A percentile compares a stretch with the other conserved stretches of the same genome.
Evolutionary conservation across 1,140 invertebrate genomes (phyloP).

Genomic region (Drosophila rhopaloa): DNA sequence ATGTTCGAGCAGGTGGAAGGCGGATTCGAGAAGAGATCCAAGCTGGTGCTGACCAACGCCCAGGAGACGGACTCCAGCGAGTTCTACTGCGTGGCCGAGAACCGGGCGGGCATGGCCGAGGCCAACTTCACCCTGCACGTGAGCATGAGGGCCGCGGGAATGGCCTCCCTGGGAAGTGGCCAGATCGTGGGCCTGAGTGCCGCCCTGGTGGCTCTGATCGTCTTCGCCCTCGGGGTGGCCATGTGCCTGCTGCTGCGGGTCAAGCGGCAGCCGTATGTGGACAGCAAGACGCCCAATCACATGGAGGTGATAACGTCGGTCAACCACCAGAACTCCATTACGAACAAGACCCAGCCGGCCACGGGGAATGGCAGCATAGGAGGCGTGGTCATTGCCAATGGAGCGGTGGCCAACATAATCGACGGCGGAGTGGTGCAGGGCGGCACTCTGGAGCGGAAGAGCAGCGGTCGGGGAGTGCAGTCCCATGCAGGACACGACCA

Average conservation of each 20-base stretch:
- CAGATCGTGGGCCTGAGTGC: conserved; percentile 94
- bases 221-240: conserved; percentile 90
- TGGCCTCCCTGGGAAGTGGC: conserved; percentile 91
- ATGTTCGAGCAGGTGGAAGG: conserved; percentile 90
- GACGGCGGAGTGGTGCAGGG: conserved; percentile 37
- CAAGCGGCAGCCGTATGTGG: conserved; percentile 88
- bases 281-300: conserved; percentile 90
- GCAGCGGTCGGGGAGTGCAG: conserved; percentile 20
- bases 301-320: conserved; percentile 89
- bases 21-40: conserved; percentile 90
- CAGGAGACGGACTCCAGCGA: conserved; percentile 94
- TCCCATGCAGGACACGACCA: conserved; percentile 73
- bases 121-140: conserved; percentile 95
- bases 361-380: conserved; percentile 85
- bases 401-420: conserved; percentile 70
- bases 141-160: conserved; percentile 90
- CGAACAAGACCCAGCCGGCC: conserved; percentile 85
- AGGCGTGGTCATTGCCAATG: conserved; percentile 82
- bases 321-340: conserved; percentile 85
- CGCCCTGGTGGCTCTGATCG: conserved; percentile 91
- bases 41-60: conserved; percentile 93
- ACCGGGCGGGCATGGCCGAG: conserved; percentile 95
- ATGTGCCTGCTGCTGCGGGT: conserved; percentile 90
- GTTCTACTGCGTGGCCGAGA: conserved; percentile 96
- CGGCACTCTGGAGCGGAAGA: conserved; percentile 72